Conservation (phyloP, 2,888 invertebrate genomes). For the Drosophila siamana region DNA sequence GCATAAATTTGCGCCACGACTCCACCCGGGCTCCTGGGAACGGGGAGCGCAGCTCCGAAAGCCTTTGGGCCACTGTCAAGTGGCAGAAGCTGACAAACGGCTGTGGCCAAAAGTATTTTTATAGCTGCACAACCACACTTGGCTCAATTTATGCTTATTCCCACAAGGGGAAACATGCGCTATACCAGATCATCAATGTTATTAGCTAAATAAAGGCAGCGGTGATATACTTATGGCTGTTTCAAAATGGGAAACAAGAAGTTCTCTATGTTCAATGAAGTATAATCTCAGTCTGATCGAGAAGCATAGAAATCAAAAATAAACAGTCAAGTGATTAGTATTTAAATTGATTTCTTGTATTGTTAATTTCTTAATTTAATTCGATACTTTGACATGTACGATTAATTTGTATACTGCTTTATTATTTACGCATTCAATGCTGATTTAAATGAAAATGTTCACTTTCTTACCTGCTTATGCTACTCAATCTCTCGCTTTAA, state of each 20-base stretch:
- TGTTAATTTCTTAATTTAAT: too few species aligned
- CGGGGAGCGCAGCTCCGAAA: conserved; percentile 14
- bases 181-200: conserved; percentile 5
- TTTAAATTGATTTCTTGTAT: too few species aligned
- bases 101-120: conserved; percentile 30
- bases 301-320: too few species aligned
- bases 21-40: conserved; percentile 41
- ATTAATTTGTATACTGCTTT: too few species aligned
- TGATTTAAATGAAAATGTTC: not conserved
- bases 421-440: too few species aligned
- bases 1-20: conserved; percentile 62
- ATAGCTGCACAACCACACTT: conserved; percentile 1
- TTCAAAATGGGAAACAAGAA: not conserved
- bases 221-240: not conserved
- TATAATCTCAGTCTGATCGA: too few species aligned
- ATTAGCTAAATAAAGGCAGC: conserved; percentile 30
- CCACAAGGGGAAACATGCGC: conserved; percentile 26
- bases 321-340: too few species aligned
- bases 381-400: too few species aligned
- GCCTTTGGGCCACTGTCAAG: conserved; percentile 56
- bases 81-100: conserved; percentile 55
- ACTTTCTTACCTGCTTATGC: not conserved
- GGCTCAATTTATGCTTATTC: conserved; percentile 42
- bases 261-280: not conserved
- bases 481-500: not conserved